Base-by-base conservation (phyloP, 2,113 vertebrate genomes). In the Hypomesus transpacificus region DNA sequence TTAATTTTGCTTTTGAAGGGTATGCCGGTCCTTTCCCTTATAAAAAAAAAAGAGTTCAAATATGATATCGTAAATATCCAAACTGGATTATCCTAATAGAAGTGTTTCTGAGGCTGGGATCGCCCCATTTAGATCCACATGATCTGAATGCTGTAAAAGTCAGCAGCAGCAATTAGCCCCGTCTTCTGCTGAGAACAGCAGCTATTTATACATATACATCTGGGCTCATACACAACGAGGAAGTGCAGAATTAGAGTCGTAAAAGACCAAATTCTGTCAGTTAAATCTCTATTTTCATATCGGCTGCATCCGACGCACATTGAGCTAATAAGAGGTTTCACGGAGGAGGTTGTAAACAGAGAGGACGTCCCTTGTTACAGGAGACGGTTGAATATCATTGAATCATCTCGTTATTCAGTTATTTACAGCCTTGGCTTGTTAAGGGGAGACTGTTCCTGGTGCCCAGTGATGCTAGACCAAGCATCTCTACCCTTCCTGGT, bases 171-270 rank as follows among this genome's bases (percentile, higher is more conserved):
- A 16, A 26, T 62, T 76, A 62, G 67, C 9, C 21, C 66, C 39
- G 46, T 58, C 66, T 64, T 50, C 51, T 60, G 24, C 14, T 28
- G 20, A 76, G 21, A 74, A 82, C 11, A 72, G 67, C 73, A 60
- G 21, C 61, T 75, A 79, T 81, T 77, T 68, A 57, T 77, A 69
- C 61, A 18, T 57, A 11, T 22, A 51, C 70, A 80, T 80, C 74
- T 68, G 74, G 69, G 46, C 31, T 71, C 14, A 2, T 67, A 56
- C 69, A 70, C 75, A 70, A 22, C 0, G 20, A 71, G 22, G 76
- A 74, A 61, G 26, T 46, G 70, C 24, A 34, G 50, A 77, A 75
- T 82, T 71, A 72, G 76, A 72, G 54, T 51, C 70, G 67, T 72
- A 59, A 7, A 59, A 26, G 52, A 11, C 18, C 26, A 34, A 64